phyloP scores from a whole-genome alignment of 2,888 invertebrate genomes.

The Bugulina stolonifera region DNA sequence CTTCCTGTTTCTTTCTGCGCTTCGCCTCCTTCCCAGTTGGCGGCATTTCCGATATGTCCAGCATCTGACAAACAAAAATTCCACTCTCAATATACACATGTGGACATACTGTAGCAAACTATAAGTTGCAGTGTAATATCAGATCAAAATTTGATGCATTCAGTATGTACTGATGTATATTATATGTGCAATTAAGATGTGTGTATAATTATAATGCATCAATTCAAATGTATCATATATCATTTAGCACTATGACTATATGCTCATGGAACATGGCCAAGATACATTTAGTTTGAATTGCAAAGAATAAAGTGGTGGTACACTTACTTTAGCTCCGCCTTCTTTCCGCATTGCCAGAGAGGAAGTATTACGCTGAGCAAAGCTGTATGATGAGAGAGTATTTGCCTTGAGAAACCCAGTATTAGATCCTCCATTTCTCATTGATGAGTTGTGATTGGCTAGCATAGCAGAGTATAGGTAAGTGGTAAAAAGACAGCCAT shows the following conservation, averaged over 20 bases:
- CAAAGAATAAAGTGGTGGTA: too few relatives aligned
- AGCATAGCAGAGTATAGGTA: too few relatives aligned
- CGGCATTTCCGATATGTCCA: conserved; percentile 90
- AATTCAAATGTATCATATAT: neutral
- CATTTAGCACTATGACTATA: neutral
- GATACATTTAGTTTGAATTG: too few relatives aligned
- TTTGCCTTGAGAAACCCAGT: conserved; percentile 19
- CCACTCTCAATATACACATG: too few relatives aligned
- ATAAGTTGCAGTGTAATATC: neutral
- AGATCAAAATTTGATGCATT: neutral
- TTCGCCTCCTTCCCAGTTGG: conserved; percentile 72
- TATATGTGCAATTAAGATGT: neutral
- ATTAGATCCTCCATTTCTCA: neutral
- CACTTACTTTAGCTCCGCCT: conserved; percentile 73
- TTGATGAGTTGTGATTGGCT: too few relatives aligned
- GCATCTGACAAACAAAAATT: conserved; percentile 54
- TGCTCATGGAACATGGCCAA: too few relatives aligned
- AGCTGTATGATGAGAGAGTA: conserved; percentile 9
- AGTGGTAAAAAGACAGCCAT: too few relatives aligned
- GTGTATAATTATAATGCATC: neutral
- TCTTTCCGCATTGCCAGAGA: conserved; percentile 65
- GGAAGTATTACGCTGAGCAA: neutral
- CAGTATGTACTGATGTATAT: neutral
- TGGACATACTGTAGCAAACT: neutral
- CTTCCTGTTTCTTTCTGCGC: conserved; percentile 68